These are phyloP conservation scores for Bufo bufo DNA, from an alignment of 2,113 vertebrate species.

Conservation along the genomic window DNA sequence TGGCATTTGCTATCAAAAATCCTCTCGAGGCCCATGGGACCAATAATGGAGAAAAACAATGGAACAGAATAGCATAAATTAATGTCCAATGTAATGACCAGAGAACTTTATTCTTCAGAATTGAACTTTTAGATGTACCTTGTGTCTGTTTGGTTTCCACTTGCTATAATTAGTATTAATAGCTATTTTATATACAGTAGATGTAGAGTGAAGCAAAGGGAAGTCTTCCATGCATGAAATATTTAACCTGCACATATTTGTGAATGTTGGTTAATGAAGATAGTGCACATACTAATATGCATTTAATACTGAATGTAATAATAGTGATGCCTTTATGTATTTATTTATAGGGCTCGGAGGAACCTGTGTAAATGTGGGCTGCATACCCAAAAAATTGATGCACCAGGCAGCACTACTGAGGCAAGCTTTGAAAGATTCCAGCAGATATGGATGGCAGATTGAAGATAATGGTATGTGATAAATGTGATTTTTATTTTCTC, in stretches of 20 bases:
- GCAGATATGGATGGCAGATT: slow-evolving; percentile 78
- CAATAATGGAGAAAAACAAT: background rate
- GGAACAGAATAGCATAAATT: background rate
- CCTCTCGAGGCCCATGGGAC: background rate
- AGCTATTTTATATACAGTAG: background rate
- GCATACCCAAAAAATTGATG: slow-evolving; percentile 81
- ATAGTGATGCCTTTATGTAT: background rate
- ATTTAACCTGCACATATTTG: background rate
- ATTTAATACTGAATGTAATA: background rate
- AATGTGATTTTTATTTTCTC: background rate
- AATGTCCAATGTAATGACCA: too few species aligned
- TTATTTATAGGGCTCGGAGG: slow-evolving; percentile 74
- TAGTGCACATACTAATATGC: background rate
- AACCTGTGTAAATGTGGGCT: slow-evolving; percentile 78
- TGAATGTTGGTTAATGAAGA: background rate
- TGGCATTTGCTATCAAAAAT: too few species aligned
- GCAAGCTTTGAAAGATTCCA: slow-evolving; percentile 76
- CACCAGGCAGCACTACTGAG: slow-evolving; percentile 81
- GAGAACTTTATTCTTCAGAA: too few species aligned
- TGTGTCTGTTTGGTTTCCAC: background rate
- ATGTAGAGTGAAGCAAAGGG: background rate
- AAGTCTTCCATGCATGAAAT: background rate
- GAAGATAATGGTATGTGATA: slow-evolving; percentile 69
- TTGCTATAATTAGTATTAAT: background rate
- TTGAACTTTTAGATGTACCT: background rate